Conservation (phyloP, 2,888 invertebrate genomes). For the Baccha elongata region DNA sequence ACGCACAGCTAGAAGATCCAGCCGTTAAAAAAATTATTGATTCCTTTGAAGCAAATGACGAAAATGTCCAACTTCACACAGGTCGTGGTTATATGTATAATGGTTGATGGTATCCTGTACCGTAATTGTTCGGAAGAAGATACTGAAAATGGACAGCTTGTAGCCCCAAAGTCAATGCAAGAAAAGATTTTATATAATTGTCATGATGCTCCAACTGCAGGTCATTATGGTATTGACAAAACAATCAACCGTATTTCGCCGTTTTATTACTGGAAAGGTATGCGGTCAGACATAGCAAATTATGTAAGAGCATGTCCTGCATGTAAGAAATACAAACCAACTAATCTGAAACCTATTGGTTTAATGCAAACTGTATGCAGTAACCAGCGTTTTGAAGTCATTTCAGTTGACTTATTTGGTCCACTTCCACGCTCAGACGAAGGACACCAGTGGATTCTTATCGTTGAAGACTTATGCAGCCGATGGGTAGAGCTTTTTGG, state of each 20-base stretch:
- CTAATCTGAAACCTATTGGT: conserved; percentile 64
- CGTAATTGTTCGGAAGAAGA: conserved; percentile 34
- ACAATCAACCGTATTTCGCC: conserved; percentile 54
- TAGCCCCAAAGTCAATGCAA: not conserved
- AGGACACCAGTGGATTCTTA: conserved; percentile 75
- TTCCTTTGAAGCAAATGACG: not conserved
- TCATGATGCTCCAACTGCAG: conserved; percentile 59
- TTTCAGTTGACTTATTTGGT: conserved; percentile 69
- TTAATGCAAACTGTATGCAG: conserved; percentile 68
- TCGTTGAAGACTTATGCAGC: conserved; percentile 76
- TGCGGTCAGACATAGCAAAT: no score
- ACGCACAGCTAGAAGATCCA: conserved; percentile 6
- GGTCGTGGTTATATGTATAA: conserved; percentile 10
- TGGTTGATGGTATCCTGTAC: conserved; percentile 49
- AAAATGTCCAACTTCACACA: conserved; percentile 6
- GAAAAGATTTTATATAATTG: not conserved
- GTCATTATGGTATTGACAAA: conserved; percentile 61
- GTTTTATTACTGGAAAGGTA: no score
- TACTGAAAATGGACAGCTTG: not conserved
- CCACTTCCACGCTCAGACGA: conserved; percentile 58
- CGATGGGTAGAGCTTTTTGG: conserved; percentile 77
- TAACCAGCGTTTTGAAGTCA: conserved; percentile 65
- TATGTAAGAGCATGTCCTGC: no score
- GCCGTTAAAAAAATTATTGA: not conserved
- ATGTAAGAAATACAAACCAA: conserved; percentile 64